Evolutionary conservation across 2,888 invertebrate genomes (phyloP).

Genomic region (Drosophila kanekoi): DNA sequence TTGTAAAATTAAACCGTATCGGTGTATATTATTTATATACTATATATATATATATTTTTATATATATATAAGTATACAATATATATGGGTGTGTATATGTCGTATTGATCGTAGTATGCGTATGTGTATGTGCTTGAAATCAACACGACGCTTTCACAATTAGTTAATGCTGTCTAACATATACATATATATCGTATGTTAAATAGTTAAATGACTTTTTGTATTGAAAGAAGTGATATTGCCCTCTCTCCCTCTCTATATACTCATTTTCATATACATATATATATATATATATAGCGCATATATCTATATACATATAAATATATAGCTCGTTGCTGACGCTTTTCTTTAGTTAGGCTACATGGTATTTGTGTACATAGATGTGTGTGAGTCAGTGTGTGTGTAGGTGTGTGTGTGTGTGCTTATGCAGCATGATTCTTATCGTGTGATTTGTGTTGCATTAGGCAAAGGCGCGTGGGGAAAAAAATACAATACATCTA

Average conservation of each 20-base stretch:
- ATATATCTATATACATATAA: neutral
- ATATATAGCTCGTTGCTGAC: constrained; percentile 31
- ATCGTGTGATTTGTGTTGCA: constrained; percentile 54
- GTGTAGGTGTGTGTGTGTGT: constrained; percentile 13
- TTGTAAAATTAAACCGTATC: constrained; percentile 59
- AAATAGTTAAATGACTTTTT: constrained; percentile 59
- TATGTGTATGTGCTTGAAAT: constrained; percentile 21
- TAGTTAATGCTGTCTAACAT: constrained; percentile 21
- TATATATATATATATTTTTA: constrained; percentile 47
- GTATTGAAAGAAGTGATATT: constrained; percentile 50
- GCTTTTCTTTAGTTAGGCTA: constrained; percentile 49
- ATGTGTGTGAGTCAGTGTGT: constrained; percentile 26
- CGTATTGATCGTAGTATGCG: constrained; percentile 47
- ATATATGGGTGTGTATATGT: constrained; percentile 10
- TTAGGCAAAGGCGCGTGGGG: constrained; percentile 63
- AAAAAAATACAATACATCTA: constrained; percentile 76
- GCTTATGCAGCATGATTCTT: constrained; percentile 23
- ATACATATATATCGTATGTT: constrained; percentile 23
- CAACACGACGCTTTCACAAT: constrained; percentile 36
- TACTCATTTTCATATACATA: neutral
- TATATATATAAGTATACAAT: constrained; percentile 21
- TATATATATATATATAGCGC: neutral
- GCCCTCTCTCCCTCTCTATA: constrained; percentile 15
- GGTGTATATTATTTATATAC: constrained; percentile 41
- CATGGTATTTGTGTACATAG: constrained; percentile 44